These are phyloP conservation scores for Microcebus griseorufus DNA, from an alignment of 2,113 vertebrate genomes.

Conservation along the genomic window DNA sequence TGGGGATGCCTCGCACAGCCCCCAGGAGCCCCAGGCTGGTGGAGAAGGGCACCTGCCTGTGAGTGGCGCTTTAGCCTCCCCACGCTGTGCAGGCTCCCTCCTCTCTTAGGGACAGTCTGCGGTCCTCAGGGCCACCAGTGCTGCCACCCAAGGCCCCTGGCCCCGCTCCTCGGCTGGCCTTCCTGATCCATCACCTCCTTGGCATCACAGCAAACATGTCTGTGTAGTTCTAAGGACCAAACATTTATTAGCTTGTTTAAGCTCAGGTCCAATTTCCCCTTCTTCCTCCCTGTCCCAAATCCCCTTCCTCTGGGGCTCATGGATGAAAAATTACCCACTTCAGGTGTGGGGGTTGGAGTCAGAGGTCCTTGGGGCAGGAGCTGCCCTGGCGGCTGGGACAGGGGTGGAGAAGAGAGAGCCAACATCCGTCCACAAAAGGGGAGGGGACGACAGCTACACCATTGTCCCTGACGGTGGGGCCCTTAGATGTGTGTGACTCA, in stretches of 20 bases:
- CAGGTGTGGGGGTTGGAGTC: background rate
- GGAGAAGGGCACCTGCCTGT: background rate
- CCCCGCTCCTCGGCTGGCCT: background rate
- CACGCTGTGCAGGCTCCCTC: background rate
- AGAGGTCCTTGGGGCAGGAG: background rate
- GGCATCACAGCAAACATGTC: background rate
- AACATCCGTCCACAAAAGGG: rapidly evolving
- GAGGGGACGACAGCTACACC: background rate
- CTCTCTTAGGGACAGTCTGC: background rate
- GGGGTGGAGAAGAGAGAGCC: background rate
- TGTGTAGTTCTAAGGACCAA: background rate
- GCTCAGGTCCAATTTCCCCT: background rate
- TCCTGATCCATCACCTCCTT: background rate
- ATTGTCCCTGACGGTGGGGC: background rate
- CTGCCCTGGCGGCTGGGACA: background rate
- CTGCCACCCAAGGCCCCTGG: background rate
- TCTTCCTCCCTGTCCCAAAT: background rate
- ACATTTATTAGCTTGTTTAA: background rate
- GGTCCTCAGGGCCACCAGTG: too few species aligned
- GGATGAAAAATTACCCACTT: background rate
- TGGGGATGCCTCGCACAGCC: background rate
- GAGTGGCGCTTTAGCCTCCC: background rate
- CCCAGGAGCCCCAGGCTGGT: background rate
- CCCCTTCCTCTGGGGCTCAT: background rate
- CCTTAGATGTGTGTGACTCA: background rate